Evolutionary conservation across 2,888 invertebrate species (phyloP).

Genomic region (Tricholauxania praeusta): DNA sequence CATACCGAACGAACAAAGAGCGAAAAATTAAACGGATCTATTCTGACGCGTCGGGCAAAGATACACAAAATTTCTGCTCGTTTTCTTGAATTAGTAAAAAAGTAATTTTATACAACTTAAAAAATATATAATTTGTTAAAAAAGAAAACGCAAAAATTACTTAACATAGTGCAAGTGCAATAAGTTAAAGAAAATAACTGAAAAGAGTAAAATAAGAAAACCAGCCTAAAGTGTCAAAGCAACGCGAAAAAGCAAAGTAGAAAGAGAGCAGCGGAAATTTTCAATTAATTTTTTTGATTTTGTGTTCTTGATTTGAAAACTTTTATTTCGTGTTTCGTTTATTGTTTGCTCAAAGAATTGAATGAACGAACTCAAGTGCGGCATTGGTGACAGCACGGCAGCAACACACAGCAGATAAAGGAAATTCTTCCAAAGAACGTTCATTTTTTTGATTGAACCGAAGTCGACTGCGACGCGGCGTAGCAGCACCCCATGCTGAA

Average conservation of each 20-base stretch:
- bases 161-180: conserved; percentile 52
- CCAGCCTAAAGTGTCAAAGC: conserved; percentile 42
- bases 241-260: conserved; percentile 30
- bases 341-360: conserved; percentile 27
- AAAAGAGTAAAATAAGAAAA: conserved; percentile 42
- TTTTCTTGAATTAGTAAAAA: conserved; percentile 35
- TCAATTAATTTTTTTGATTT: conserved; percentile 28
- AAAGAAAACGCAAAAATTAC: conserved; percentile 29
- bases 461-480: conserved; percentile 4
- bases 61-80: conserved; percentile 45
- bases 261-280: conserved; percentile 23
- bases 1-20: neutral
- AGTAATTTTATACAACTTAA: neutral
- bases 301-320: conserved; percentile 7
- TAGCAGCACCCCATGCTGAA: neutral
- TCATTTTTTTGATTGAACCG: conserved; percentile 33
- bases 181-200: conserved; percentile 53
- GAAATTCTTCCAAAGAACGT: neutral
- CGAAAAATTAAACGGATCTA: conserved; percentile 33
- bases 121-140: neutral
- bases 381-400: conserved; percentile 11
- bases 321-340: conserved; percentile 5
- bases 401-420: conserved; percentile 33
- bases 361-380: conserved; percentile 32
- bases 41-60: conserved; percentile 43